Conservation (phyloP, 2,797 vertebrate genomes). For the Myotis daubentonii region DNA sequence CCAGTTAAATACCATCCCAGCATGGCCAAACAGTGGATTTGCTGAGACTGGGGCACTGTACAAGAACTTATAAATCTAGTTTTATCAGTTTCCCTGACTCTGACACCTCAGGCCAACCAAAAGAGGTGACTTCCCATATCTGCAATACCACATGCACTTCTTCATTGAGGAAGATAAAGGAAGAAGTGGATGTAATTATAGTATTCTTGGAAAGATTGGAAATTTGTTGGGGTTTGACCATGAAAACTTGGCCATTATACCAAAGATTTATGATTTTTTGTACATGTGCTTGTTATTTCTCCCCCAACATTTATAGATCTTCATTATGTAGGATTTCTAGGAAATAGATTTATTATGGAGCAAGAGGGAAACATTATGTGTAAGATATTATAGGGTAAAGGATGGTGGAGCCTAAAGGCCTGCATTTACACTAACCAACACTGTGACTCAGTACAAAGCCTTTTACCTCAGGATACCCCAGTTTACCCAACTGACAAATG, state of each 20-base stretch:
- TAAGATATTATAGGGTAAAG: neutral
- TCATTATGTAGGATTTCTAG: neutral
- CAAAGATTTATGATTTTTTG: neutral
- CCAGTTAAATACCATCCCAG: neutral
- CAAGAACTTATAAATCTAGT: neutral
- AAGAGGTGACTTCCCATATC: neutral
- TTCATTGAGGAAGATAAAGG: neutral
- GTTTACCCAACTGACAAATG: neutral
- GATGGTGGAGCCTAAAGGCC: neutral
- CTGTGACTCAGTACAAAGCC: neutral
- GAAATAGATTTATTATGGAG: neutral
- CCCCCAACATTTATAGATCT: neutral
- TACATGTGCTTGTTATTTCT: neutral
- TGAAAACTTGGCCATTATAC: neutral
- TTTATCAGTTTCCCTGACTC: neutral
- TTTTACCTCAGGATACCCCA: neutral
- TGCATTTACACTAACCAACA: neutral
- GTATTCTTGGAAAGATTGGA: neutral
- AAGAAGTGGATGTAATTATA: neutral
- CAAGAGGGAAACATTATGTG: neutral
- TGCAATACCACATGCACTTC: neutral
- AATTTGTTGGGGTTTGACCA: neutral
- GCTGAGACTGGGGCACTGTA: neutral
- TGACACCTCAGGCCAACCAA: neutral
- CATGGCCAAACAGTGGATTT: neutral